These are phyloP conservation scores for Ceuthmochares aereus DNA, from an alignment of 2,113 vertebrate genomes.

Conservation along the genomic window DNA sequence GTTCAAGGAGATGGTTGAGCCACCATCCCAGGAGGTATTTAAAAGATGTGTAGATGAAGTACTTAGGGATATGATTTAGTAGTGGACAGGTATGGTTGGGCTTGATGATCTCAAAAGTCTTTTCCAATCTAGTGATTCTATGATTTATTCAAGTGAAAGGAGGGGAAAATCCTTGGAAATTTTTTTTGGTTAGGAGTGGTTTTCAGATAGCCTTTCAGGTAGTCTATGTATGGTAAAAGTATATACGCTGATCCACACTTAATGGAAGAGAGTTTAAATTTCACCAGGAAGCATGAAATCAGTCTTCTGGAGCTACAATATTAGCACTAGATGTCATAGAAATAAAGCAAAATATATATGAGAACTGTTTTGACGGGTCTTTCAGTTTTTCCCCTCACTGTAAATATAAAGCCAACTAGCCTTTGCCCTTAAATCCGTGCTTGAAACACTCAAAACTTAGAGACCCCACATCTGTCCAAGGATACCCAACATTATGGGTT, in stretches of 20 bases:
- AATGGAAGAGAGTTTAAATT: neutral
- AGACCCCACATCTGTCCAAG: accelerated
- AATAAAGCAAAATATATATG: neutral
- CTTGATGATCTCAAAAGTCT: too few relatives aligned
- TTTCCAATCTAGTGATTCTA: too few relatives aligned
- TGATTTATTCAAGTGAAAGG: neutral
- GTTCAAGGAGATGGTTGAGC: too few relatives aligned
- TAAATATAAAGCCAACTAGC: neutral
- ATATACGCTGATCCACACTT: accelerated
- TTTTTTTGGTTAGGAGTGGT: neutral
- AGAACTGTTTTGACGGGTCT: neutral
- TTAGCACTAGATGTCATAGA: neutral
- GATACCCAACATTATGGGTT: neutral
- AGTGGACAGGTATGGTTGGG: too few relatives aligned
- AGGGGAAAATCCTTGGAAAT: neutral
- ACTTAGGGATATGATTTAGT: too few relatives aligned
- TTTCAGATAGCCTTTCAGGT: neutral
- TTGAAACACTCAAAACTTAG: neutral
- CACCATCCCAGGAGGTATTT: too few relatives aligned
- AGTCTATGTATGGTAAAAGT: neutral
- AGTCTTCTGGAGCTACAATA: neutral
- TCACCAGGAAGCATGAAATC: neutral
- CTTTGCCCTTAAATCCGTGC: neutral
- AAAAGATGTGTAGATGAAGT: too few relatives aligned
- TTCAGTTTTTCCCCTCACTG: neutral